Evolutionary conservation across 2,797 vertebrate species (phyloP).

Genomic region (Hydrocynus forskahlii): DNA sequence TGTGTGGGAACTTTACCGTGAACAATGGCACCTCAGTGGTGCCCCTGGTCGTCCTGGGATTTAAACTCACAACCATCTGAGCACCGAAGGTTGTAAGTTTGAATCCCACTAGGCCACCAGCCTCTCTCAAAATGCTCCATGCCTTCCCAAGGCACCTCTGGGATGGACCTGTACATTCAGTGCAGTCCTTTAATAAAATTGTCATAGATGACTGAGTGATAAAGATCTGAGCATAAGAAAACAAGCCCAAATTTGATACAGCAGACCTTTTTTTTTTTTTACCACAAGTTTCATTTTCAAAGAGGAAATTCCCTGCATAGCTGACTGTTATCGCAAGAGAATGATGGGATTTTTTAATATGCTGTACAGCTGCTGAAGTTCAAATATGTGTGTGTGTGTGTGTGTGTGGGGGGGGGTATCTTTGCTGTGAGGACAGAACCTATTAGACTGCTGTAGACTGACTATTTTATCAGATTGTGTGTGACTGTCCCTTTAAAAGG

Average conservation of each 20-base stretch:
- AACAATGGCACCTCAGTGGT: no score
- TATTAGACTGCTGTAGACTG: neutral
- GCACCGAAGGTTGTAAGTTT: no score
- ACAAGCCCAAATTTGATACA: neutral
- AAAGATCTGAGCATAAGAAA: neutral
- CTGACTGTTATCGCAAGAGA: neutral
- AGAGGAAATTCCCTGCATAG: neutral
- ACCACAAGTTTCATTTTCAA: neutral
- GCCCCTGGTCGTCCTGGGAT: no score
- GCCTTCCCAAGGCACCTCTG: no score
- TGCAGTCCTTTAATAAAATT: neutral
- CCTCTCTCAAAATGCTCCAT: no score
- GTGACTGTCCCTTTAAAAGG: conserved; percentile 68
- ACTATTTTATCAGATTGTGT: neutral
- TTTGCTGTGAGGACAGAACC: neutral
- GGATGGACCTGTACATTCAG: neutral
- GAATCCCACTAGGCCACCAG: no score
- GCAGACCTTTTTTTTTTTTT: neutral
- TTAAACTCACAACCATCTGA: no score
- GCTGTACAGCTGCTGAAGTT: neutral
- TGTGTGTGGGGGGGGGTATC: neutral
- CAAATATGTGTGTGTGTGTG: neutral
- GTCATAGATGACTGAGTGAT: neutral
- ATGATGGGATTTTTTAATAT: neutral
- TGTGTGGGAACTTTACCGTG: no score